Evolutionary conservation across 2,888 invertebrate genomes (phyloP).

Genomic region (Pterostichus madidus): DNA sequence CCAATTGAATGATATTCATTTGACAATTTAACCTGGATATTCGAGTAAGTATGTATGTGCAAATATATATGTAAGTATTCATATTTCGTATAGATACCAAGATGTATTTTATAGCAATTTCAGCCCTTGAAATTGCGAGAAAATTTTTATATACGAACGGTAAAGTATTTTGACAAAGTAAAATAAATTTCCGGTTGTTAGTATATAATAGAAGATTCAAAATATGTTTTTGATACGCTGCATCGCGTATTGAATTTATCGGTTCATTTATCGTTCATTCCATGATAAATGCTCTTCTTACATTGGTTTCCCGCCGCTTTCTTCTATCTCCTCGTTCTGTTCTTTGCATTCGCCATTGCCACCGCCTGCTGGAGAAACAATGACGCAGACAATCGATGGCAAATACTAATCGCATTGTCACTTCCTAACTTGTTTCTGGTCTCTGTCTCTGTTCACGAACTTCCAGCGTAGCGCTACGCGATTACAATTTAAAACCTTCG

Average conservation of each 20-base stretch:
- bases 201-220: constrained; percentile 23
- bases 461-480: constrained; percentile 20
- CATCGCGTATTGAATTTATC: constrained; percentile 56
- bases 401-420: constrained; percentile 56
- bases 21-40: too few relatives aligned
- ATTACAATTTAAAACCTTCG: constrained; percentile 54
- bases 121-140: too few relatives aligned
- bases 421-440: constrained; percentile 49
- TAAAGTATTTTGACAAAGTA: constrained; percentile 32
- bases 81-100: too few relatives aligned
- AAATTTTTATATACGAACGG: too few relatives aligned
- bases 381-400: constrained; percentile 44
- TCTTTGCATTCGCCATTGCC: background rate
- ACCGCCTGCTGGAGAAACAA: constrained; percentile 3
- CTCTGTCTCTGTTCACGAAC: constrained; percentile 29
- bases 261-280: constrained; percentile 59
- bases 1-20: too few relatives aligned
- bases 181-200: constrained; percentile 44
- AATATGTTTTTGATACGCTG: constrained; percentile 58
- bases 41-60: too few relatives aligned
- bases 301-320: constrained; percentile 13
- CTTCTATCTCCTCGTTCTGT: background rate
- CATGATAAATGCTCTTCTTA: constrained; percentile 54
- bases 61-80: too few relatives aligned
- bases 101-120: too few relatives aligned